Conservation (phyloP, 1,140 invertebrate genomes). For the Phocides pigmalion region DNA sequence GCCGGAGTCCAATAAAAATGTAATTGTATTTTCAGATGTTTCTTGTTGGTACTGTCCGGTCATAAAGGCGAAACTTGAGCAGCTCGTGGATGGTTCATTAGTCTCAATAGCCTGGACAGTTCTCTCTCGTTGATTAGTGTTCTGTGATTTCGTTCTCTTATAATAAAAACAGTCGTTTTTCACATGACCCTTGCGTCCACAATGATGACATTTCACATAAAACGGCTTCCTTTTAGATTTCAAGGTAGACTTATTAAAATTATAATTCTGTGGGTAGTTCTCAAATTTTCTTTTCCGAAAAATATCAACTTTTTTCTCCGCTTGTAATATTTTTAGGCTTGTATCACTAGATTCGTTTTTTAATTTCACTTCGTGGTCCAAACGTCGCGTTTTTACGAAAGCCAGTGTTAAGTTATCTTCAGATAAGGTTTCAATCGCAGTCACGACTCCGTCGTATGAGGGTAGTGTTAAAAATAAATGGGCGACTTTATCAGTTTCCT, state of each 20-base stretch:
- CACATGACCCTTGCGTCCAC: slow-evolving; percentile 13
- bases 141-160: slow-evolving; percentile 1
- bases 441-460: slow-evolving; percentile 61
- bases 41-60: slow-evolving; percentile 28
- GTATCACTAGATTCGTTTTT: slow-evolving; percentile 42
- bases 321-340: slow-evolving; percentile 38
- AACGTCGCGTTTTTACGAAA: slow-evolving; percentile 67
- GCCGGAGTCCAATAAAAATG: slow-evolving; percentile 60
- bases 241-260: background rate
- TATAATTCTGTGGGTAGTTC: background rate
- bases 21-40: slow-evolving; percentile 24
- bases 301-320: slow-evolving; percentile 6
- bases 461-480: slow-evolving; percentile 68
- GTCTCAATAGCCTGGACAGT: slow-evolving; percentile 15
- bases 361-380: slow-evolving; percentile 71
- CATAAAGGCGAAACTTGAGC: slow-evolving; percentile 41
- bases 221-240: background rate
- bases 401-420: slow-evolving; percentile 59
- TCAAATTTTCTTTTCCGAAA: slow-evolving; percentile 12
- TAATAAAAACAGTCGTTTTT: slow-evolving; percentile 23
- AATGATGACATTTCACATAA: slow-evolving; percentile 15
- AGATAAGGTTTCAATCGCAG: slow-evolving; percentile 69
- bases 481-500: slow-evolving; percentile 50
- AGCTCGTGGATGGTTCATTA: slow-evolving; percentile 7
- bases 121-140: background rate